These are phyloP conservation scores for Silurus asotus DNA, from an alignment of 2,113 vertebrate species.

Conservation along the genomic window DNA sequence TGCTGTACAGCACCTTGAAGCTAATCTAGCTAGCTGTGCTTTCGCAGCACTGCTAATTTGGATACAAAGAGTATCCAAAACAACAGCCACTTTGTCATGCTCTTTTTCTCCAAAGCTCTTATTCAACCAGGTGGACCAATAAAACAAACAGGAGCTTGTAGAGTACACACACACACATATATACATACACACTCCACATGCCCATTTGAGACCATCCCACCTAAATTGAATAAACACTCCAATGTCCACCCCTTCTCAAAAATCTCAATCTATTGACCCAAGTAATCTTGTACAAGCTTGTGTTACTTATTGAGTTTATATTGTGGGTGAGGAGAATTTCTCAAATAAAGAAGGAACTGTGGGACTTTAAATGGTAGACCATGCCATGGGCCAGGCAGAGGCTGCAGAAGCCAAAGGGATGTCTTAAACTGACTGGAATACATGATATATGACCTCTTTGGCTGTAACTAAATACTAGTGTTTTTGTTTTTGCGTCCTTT, in stretches of 20 bases:
- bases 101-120: not conserved
- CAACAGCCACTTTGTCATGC: constrained; percentile 6
- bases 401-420: constrained; percentile 20
- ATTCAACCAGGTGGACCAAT: constrained; percentile 16
- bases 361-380: constrained; percentile 15
- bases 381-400: constrained; percentile 6
- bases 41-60: constrained; percentile 53
- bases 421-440: constrained; percentile 41
- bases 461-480: constrained; percentile 51
- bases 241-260: not conserved
- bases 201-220: constrained; percentile 29
- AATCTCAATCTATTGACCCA: constrained; percentile 14
- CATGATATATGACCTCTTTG: constrained; percentile 30
- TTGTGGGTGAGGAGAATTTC: constrained; percentile 28
- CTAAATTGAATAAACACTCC: not conserved
- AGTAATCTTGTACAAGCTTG: constrained; percentile 22
- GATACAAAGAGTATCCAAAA: constrained; percentile 43
- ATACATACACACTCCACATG: constrained; percentile 15
- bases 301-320: constrained; percentile 22
- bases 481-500: constrained; percentile 52
- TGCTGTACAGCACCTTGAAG: constrained; percentile 31
- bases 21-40: constrained; percentile 45
- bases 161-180: not conserved
- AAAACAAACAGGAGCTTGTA: constrained; percentile 5
- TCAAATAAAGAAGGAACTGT: constrained; percentile 1